phyloP scores from a whole-genome alignment of 1,140 invertebrate genomes.

The Drosophila mayri region DNA sequence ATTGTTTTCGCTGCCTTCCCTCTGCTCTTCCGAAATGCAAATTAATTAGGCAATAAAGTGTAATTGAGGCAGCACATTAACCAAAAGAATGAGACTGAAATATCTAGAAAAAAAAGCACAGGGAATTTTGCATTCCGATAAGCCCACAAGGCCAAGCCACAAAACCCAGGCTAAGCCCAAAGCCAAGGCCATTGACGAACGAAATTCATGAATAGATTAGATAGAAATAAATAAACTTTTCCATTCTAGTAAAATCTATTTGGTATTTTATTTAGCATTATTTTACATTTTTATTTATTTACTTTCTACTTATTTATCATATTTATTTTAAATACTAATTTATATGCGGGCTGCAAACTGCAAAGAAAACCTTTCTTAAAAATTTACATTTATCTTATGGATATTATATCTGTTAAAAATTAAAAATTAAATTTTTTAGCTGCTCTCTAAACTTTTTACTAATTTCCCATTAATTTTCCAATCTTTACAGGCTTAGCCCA shows the following conservation, averaged over 20 bases:
- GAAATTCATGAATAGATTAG: not conserved
- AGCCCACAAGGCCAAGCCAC: constrained; percentile 13
- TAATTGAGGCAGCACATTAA: constrained; percentile 65
- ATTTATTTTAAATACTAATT: not conserved
- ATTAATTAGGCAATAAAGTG: constrained; percentile 46
- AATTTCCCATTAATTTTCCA: not conserved
- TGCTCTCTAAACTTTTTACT: constrained; percentile 1
- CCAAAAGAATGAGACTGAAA: constrained; percentile 26
- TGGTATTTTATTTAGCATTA: not conserved
- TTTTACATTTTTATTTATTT: not conserved
- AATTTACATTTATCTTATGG: not conserved
- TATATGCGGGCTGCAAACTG: no score
- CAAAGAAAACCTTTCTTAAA: not conserved
- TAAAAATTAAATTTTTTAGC: not conserved
- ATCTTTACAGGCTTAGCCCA: constrained; percentile 83
- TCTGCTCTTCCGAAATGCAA: constrained; percentile 39
- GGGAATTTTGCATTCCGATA: constrained; percentile 49
- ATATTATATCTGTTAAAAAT: not conserved
- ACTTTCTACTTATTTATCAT: not conserved
- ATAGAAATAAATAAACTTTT: not conserved
- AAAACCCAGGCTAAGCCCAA: constrained; percentile 6
- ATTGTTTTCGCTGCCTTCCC: constrained; percentile 15
- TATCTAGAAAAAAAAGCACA: constrained; percentile 1
- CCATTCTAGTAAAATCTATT: not conserved
- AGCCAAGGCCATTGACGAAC: not conserved